A percentile compares a stretch with the other conserved stretches of the same genome.
Evolutionary conservation across 1,140 invertebrate genomes (phyloP).

Genomic region (Lepidurus couesii): DNA sequence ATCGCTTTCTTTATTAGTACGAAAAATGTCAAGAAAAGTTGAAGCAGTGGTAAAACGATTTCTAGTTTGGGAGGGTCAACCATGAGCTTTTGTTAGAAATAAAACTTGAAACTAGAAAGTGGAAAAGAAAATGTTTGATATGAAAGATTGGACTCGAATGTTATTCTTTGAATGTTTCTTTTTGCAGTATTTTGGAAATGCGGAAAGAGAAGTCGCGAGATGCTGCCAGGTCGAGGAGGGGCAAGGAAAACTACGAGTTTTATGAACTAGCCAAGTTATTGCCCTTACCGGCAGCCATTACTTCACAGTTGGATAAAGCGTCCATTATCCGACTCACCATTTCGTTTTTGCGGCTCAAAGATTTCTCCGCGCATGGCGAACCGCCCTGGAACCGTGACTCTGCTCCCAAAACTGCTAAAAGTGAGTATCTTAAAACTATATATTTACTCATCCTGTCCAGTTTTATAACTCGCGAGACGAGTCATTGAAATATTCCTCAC

Average conservation of each 20-base stretch:
- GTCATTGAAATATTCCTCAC: background rate
- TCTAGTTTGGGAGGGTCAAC: too few relatives aligned
- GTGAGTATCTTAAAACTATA: background rate
- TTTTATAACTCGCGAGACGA: background rate
- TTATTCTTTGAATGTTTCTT: conserved; percentile 29
- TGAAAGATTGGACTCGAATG: background rate
- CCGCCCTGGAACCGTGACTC: conserved; percentile 75
- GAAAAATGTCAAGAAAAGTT: too few relatives aligned
- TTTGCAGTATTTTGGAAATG: conserved; percentile 87
- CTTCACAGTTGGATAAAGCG: conserved; percentile 95
- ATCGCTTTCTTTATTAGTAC: too few relatives aligned
- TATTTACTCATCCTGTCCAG: background rate
- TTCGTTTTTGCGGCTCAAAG: conserved; percentile 90
- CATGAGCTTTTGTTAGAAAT: too few relatives aligned
- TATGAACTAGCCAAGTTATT: conserved; percentile 97
- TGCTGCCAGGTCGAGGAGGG: conserved; percentile 85
- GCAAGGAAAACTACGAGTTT: conserved; percentile 98
- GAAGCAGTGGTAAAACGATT: too few relatives aligned
- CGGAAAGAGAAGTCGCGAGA: conserved; percentile 95
- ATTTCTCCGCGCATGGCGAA: conserved; percentile 91
- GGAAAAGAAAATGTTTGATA: background rate
- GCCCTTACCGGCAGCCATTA: conserved; percentile 91
- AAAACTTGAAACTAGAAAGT: too few relatives aligned
- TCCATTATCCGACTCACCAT: conserved; percentile 97
- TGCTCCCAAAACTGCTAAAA: background rate